phyloP scores from a whole-genome alignment of 2,113 vertebrate genomes.

The Limanda limanda region DNA sequence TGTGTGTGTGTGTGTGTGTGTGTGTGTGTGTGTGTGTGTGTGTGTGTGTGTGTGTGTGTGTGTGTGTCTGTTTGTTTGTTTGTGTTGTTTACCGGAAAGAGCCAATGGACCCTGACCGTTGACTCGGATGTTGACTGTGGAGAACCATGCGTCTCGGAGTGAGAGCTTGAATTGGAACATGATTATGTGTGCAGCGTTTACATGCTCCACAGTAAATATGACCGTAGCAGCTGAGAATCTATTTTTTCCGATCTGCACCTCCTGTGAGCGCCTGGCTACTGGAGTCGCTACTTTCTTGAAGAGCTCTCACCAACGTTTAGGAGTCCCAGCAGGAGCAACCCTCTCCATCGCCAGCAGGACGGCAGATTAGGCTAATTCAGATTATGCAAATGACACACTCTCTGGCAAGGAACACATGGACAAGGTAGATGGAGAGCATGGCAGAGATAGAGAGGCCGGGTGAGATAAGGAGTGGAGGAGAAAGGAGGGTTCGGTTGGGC shows the following conservation, averaged over 20 bases:
- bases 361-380: constrained; percentile 78
- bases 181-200: constrained; percentile 36
- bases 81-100: not conserved
- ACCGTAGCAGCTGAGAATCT: constrained; percentile 29
- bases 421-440: constrained; percentile 26
- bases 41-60: constrained; percentile 13
- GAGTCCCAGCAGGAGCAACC: constrained; percentile 27
- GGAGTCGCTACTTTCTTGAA: constrained; percentile 29
- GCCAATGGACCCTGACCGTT: constrained; percentile 29
- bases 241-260: constrained; percentile 28
- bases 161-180: constrained; percentile 18
- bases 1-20: constrained; percentile 10
- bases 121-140: constrained; percentile 30
- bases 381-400: constrained; percentile 75
- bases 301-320: constrained; percentile 7
- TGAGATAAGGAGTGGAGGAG: constrained; percentile 40
- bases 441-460: constrained; percentile 19
- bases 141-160: constrained; percentile 36
- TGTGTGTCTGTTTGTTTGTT: not conserved
- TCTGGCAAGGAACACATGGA: constrained; percentile 68
- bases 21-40: not conserved
- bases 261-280: not conserved
- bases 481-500: constrained; percentile 25
- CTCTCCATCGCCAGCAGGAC: constrained; percentile 44
- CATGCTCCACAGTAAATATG: constrained; percentile 13